phyloP scores from a whole-genome alignment of 2,888 invertebrate genomes.

The Neelides folsomi region DNA sequence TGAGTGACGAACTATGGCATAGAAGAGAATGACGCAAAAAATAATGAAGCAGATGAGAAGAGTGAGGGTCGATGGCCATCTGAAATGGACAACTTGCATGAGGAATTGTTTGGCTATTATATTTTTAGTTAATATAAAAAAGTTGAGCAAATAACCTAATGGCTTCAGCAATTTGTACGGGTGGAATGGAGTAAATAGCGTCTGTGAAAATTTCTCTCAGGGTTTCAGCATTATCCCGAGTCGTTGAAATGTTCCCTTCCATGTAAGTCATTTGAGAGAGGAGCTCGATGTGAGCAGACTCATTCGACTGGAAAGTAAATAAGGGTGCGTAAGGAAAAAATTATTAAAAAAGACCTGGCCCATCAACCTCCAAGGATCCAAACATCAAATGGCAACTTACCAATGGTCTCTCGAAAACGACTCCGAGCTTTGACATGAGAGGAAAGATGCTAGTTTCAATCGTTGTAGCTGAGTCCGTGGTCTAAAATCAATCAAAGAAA shows the following conservation, averaged over 20 bases:
- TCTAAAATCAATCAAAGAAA: conserved; percentile 14
- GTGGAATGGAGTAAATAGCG: conserved; percentile 19
- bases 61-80: conserved; percentile 82
- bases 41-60: conserved; percentile 71
- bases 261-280: conserved; percentile 56
- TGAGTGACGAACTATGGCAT: conserved; percentile 77
- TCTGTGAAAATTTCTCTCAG: conserved; percentile 9
- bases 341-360: not conserved
- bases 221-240: conserved; percentile 36
- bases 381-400: conserved; percentile 13
- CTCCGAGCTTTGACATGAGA: conserved; percentile 25
- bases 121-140: not conserved
- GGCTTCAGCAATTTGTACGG: conserved; percentile 28
- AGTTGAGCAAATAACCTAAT: conserved; percentile 18
- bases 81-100: conserved; percentile 34
- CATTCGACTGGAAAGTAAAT: conserved; percentile 44
- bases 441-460: conserved; percentile 26
- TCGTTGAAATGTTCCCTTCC: conserved; percentile 59
- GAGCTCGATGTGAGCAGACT: conserved; percentile 58
- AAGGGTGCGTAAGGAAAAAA: not conserved
- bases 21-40: conserved; percentile 73
- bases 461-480: conserved; percentile 23
- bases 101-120: too few relatives aligned
- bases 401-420: conserved; percentile 25
- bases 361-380: not conserved